phyloP scores from a whole-genome alignment of 1,140 invertebrate species.

The Trachelipus rathkii region DNA sequence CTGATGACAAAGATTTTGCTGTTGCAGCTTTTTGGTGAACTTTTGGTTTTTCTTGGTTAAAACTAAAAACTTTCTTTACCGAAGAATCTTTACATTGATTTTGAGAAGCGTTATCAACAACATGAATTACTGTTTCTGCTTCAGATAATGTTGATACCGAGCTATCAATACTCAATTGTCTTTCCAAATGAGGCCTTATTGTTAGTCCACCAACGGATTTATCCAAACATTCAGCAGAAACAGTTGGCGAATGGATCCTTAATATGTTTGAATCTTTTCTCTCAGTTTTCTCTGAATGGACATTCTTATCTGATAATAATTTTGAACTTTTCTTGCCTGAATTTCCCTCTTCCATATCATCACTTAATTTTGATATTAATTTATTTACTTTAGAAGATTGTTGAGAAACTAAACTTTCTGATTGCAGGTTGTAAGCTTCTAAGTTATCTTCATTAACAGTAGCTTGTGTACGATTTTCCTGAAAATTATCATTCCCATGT shows the following conservation, averaged over 20 bases:
- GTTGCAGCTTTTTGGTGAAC: constrained; percentile 17
- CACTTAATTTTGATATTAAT: too few species aligned
- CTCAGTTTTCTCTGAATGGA: background rate
- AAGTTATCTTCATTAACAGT: too few species aligned
- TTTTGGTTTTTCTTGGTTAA: constrained; percentile 19
- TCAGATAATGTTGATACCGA: constrained; percentile 43
- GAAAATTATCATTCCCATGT: too few species aligned
- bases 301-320: background rate
- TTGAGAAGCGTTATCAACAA: constrained; percentile 7
- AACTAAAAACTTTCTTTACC: background rate
- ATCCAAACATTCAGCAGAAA: constrained; percentile 14
- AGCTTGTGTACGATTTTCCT: too few species aligned
- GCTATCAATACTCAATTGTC: constrained; percentile 43
- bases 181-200: constrained; percentile 36
- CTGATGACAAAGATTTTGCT: background rate
- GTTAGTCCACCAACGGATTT: constrained; percentile 24
- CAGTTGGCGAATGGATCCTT: background rate
- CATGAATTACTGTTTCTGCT: constrained; percentile 43
- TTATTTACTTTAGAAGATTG: too few species aligned
- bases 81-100: background rate
- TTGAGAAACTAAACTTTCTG: too few species aligned
- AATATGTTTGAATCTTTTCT: background rate
- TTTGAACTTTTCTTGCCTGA: background rate
- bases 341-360: background rate
- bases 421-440: too few species aligned